A percentile compares a stretch with the other conserved stretches of the same genome.
These are phyloP conservation scores for Altica lythri DNA, from an alignment of 2,888 invertebrate genomes.

Conservation along the genomic window DNA sequence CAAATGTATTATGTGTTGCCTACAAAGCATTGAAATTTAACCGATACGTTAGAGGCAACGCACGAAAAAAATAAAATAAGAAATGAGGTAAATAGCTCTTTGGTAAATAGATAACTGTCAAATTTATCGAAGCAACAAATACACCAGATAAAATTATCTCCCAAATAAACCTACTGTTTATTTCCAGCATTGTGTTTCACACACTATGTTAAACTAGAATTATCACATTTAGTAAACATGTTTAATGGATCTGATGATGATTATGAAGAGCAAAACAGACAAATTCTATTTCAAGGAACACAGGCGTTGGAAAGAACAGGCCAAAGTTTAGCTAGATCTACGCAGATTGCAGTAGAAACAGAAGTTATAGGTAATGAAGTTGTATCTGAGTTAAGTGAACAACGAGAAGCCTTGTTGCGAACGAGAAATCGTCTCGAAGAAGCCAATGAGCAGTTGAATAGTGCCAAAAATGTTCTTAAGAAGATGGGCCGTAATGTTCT, in stretches of 20 bases:
- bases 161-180: too few relatives aligned
- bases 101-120: too few relatives aligned
- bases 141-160: too few relatives aligned
- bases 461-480: constrained; percentile 67
- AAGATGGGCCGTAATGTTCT: constrained; percentile 71
- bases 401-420: constrained; percentile 73
- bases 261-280: constrained; percentile 64
- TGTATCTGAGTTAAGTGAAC: constrained; percentile 74
- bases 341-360: constrained; percentile 74
- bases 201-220: too few relatives aligned
- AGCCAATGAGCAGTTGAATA: constrained; percentile 72
- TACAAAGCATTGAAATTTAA: too few relatives aligned
- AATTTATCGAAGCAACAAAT: too few relatives aligned
- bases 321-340: constrained; percentile 69
- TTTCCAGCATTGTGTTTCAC: too few relatives aligned
- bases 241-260: constrained; percentile 41
- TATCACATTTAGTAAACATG: constrained; percentile 8
- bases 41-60: too few relatives aligned
- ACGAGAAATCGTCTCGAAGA: constrained; percentile 69
- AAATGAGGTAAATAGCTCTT: too few relatives aligned
- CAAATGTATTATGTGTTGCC: too few relatives aligned
- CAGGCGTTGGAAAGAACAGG: constrained; percentile 65
- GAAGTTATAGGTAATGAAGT: constrained; percentile 80
- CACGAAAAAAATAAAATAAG: too few relatives aligned
- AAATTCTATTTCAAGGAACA: constrained; percentile 62